Evolutionary conservation across 2,888 invertebrate genomes (phyloP).

Genomic region (Ptilodon capucinus): DNA sequence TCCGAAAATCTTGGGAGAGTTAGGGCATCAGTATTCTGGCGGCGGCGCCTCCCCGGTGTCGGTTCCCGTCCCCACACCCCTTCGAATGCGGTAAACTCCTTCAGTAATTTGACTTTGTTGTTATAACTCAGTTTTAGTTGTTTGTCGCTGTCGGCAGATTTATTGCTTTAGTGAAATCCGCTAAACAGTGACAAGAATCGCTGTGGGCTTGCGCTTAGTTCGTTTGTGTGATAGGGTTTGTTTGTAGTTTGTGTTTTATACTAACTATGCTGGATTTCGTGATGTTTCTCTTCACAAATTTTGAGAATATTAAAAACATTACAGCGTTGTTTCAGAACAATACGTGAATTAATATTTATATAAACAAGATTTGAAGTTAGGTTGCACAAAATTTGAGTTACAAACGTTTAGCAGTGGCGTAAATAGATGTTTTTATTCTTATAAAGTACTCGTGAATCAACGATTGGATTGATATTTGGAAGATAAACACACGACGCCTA

Average conservation of each 20-base stretch:
- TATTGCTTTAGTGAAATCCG: slow-evolving; percentile 75
- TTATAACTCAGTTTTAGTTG: slow-evolving; percentile 80
- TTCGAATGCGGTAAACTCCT: slow-evolving; percentile 74
- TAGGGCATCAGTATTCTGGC: slow-evolving; percentile 77
- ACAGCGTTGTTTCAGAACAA: too few species aligned
- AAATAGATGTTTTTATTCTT: too few species aligned
- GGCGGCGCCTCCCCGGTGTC: slow-evolving; percentile 64
- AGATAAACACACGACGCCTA: too few species aligned
- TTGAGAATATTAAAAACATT: too few species aligned
- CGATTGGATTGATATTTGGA: too few species aligned
- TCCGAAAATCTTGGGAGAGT: slow-evolving; percentile 80
- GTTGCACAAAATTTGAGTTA: too few species aligned
- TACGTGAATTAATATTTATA: too few species aligned
- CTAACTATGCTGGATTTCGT: not conserved
- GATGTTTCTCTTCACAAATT: too few species aligned
- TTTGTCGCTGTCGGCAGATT: slow-evolving; percentile 77
- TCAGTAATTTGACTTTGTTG: slow-evolving; percentile 82
- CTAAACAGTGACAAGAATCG: slow-evolving; percentile 53
- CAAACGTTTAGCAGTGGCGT: too few species aligned
- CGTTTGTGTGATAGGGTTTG: slow-evolving; percentile 12
- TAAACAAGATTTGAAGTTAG: too few species aligned
- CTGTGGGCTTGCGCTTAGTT: slow-evolving; percentile 20
- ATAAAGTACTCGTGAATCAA: too few species aligned
- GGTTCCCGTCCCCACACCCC: slow-evolving; percentile 56
- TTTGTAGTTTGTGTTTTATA: not conserved